A percentile compares a stretch with the other conserved stretches of the same genome.
These are phyloP conservation scores for Dreissena polymorpha DNA, from an alignment of 1,140 invertebrate genomes.

Conservation along the genomic window DNA sequence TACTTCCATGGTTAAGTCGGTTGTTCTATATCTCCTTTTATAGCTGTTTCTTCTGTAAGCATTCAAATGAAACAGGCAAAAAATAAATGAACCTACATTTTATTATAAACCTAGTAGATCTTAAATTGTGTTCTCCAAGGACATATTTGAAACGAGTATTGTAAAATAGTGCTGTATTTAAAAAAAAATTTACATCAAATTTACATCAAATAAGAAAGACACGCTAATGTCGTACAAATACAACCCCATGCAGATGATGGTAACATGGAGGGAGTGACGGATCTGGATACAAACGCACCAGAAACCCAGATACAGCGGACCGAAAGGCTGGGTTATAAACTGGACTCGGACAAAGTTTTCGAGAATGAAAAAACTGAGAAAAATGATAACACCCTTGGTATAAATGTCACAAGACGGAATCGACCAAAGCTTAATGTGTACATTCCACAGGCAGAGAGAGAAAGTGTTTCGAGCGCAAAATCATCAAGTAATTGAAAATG, in stretches of 20 bases:
- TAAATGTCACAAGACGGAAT: slow-evolving; percentile 6
- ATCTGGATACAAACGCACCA: slow-evolving; percentile 37
- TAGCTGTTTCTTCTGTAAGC: too few species aligned
- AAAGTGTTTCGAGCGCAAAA: slow-evolving; percentile 38
- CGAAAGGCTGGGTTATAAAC: slow-evolving; percentile 40
- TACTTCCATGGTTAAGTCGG: too few species aligned
- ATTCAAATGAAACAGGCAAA: too few species aligned
- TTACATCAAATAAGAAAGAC: too few species aligned
- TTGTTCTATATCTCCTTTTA: too few species aligned
- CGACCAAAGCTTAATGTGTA: slow-evolving; percentile 46
- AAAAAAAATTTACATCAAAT: too few species aligned
- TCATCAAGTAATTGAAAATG: slow-evolving; percentile 43
- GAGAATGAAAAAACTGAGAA: slow-evolving; percentile 40
- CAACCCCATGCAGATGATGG: slow-evolving; percentile 17
- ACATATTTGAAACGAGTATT: too few species aligned
- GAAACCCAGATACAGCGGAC: slow-evolving; percentile 53
- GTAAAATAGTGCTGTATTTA: too few species aligned
- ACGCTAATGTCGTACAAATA: too few species aligned
- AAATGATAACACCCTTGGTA: background rate
- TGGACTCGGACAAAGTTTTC: slow-evolving; percentile 45
- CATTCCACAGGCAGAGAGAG: slow-evolving; percentile 48
- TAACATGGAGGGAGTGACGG: slow-evolving; percentile 17
- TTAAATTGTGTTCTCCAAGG: too few species aligned
- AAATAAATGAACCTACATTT: too few species aligned
- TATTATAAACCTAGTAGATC: too few species aligned